Evolutionary conservation across 2,797 vertebrate species (phyloP), one percentile per base, ranked within the genome.

Genomic region (Eutrigla gurnardus): DNA sequence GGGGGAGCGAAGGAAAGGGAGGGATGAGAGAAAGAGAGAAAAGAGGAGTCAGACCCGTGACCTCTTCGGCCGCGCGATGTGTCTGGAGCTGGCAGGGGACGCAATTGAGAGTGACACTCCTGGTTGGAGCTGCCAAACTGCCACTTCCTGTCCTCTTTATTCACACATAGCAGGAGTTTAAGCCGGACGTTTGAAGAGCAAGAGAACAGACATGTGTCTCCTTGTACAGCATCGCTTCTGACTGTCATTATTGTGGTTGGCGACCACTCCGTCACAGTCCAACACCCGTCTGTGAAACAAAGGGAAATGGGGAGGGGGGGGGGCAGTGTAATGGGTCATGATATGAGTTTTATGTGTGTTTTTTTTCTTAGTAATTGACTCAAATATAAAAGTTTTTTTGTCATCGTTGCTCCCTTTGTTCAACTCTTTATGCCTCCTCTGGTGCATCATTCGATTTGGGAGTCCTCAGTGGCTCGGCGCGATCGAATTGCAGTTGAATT

Each of bases 131-230:
- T 94, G 95, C 95, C 95, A 95, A 96, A 94, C 94, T 94, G 92
- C 95, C 94, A 94, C 93, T 95, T 95, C 94, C 93, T 94, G 93
- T 95, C 93, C 91, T 93, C 93, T 94, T 94, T 94, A 95, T 95
- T 94, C 94, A 94, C 92, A 94, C 94, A 88, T 93, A 92, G 89
- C 90, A 86, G 93, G 94, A 94, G 93, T 92, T 92, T 88, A 90
- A 90, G 90, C 82, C 72, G 87, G 90, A 92, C 83, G 60, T 93
- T 93, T 94, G 94, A 95, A 92, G 93, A 94, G 92, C 91, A 71
- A 25, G 75, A 83, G 93, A 94, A 93, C 93, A 94, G 94, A 95
- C 94, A 93, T 94, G 92, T 94, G 94, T 95, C 93, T 94, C 92
- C 93, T 90, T 91, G 92, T 93, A 92, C 89, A 81, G 92, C 86